phyloP scores from a whole-genome alignment of 2,797 vertebrate genomes.

The Gymnothorax reevesii region DNA sequence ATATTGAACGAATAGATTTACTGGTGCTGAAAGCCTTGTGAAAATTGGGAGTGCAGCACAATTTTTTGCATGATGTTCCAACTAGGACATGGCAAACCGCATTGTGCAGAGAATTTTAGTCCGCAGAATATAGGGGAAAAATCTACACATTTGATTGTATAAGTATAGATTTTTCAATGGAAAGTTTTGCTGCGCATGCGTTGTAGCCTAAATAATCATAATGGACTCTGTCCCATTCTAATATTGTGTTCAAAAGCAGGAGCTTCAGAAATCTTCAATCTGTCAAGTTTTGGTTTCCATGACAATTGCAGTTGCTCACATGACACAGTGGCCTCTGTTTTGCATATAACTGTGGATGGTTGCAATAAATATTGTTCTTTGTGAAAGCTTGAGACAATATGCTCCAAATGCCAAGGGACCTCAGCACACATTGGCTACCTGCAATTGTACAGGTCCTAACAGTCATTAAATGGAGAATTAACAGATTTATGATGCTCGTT shows the following conservation, averaged over 20 bases:
- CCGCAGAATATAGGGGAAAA: not conserved
- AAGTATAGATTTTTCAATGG: not conserved
- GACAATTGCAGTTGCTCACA: not conserved
- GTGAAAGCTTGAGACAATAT: not conserved
- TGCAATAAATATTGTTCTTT: not conserved
- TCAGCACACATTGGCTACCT: not conserved
- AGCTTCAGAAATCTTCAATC: not conserved
- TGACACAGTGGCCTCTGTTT: not conserved
- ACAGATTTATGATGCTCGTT: not conserved
- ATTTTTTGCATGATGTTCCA: not conserved
- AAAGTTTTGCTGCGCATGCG: not conserved
- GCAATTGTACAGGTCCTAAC: not conserved
- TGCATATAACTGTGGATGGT: not conserved
- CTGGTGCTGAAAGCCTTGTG: not conserved
- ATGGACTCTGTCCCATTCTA: not conserved
- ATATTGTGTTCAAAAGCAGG: not conserved
- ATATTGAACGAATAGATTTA: not conserved
- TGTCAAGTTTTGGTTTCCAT: constrained; percentile 6
- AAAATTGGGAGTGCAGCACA: not conserved
- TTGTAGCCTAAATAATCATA: not conserved
- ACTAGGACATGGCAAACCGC: not conserved
- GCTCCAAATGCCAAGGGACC: not conserved
- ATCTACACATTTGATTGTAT: not conserved
- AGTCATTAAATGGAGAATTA: not conserved
- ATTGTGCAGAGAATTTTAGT: not conserved